phyloP scores from a whole-genome alignment of 2,797 vertebrate species.

The Heteromormyrus szaboi region DNA sequence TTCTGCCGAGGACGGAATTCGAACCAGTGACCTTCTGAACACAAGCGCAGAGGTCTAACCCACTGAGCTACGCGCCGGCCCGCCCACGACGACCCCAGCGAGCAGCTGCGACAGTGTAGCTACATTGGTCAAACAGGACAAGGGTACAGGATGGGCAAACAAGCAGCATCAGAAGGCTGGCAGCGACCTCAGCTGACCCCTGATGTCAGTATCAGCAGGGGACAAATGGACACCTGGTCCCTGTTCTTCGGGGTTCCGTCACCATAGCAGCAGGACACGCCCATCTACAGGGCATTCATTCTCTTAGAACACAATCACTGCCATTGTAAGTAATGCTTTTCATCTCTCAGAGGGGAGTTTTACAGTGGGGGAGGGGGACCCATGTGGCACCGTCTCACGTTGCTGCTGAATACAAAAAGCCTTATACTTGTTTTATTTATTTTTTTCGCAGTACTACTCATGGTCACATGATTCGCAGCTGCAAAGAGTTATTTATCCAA shows the following conservation, averaged over 20 bases:
- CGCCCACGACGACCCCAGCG: background rate
- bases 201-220: background rate
- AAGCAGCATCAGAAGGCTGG: background rate
- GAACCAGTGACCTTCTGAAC: background rate
- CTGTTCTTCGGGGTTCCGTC: background rate
- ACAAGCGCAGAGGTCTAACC: background rate
- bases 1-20: background rate
- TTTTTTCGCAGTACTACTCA: background rate
- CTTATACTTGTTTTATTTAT: background rate
- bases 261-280: background rate
- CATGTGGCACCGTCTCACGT: background rate
- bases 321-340: background rate
- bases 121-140: background rate
- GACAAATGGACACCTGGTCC: background rate
- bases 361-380: background rate
- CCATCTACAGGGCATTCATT: background rate
- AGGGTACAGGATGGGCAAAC: background rate
- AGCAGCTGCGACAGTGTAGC: background rate
- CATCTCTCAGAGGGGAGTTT: background rate
- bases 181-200: background rate
- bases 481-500: background rate
- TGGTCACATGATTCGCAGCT: background rate
- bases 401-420: background rate
- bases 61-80: background rate
- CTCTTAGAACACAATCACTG: background rate